Evolutionary conservation across 2,888 invertebrate species (phyloP).

Genomic region (Galeopsomyia nigrocyanea): DNA sequence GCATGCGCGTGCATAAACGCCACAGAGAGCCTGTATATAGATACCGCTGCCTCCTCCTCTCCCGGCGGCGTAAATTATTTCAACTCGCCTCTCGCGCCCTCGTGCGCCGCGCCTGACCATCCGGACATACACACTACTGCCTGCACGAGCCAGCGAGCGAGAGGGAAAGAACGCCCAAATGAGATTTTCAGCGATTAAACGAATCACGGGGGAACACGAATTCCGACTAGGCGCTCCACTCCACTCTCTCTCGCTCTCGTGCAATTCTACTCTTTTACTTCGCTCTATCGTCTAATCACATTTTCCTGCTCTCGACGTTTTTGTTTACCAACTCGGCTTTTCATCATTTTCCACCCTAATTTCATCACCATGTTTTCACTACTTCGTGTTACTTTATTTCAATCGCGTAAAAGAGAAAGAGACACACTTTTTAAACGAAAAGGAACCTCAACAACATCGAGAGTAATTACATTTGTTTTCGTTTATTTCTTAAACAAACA

Average conservation of each 20-base stretch:
- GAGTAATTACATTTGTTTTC: too few species aligned
- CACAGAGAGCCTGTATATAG: neutral
- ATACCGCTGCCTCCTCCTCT: neutral
- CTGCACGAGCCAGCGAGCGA: neutral
- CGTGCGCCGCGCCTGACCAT: neutral
- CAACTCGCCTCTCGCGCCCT: neutral
- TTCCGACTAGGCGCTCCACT: slow-evolving; percentile 3
- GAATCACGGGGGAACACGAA: slow-evolving; percentile 35
- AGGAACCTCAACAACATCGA: too few species aligned
- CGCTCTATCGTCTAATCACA: slow-evolving; percentile 17
- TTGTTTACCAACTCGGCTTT: neutral
- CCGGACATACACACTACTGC: neutral
- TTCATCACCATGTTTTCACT: too few species aligned
- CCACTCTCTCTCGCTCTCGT: too few species aligned
- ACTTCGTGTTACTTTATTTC: too few species aligned
- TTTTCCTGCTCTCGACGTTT: slow-evolving; percentile 6
- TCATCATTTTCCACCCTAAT: neutral
- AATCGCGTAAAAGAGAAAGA: too few species aligned
- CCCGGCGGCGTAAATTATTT: slow-evolving; percentile 35
- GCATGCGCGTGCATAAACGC: neutral
- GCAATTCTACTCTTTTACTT: slow-evolving; percentile 24
- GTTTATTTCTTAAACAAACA: too few species aligned
- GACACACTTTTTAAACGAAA: too few species aligned
- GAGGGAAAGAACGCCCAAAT: slow-evolving; percentile 15
- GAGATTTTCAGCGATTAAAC: slow-evolving; percentile 43